Evolutionary conservation across 30 jellyfish, hydroid and myxozoan genomes (phyloP).

Genomic region (Cassiopea xamachana): DNA sequence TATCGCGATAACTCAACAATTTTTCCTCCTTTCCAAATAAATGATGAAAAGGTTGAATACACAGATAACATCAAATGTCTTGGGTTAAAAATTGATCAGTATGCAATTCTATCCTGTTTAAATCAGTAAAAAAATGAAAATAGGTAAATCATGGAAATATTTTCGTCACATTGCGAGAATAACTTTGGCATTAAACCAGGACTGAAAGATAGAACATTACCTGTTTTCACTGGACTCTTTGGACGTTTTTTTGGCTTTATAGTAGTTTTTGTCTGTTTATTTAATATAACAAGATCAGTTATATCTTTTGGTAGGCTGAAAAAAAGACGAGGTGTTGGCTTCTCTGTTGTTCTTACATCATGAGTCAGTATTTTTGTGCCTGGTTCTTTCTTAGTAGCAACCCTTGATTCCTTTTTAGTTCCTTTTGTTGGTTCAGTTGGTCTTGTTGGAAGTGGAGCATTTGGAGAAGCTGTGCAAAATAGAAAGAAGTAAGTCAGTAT

Average conservation of each 20-base stretch:
- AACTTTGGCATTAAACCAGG: no score
- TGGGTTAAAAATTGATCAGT: no score
- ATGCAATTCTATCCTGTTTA: no score
- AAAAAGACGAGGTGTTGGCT: conserved; percentile 37
- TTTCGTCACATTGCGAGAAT: no score
- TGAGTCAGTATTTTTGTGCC: background rate
- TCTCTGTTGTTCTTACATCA: conserved; percentile 11
- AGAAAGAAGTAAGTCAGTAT: background rate
- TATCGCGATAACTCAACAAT: no score
- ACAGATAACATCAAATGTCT: no score
- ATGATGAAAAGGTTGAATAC: no score
- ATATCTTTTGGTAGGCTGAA: conserved; percentile 42
- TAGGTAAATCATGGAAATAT: no score
- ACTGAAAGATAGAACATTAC: background rate
- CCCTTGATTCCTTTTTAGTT: background rate
- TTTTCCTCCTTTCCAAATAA: no score
- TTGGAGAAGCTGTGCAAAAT: conserved; percentile 26
- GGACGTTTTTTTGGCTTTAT: background rate
- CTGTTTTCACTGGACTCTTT: background rate
- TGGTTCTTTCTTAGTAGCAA: conserved; percentile 5
- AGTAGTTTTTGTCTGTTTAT: conserved; percentile 6
- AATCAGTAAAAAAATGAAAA: no score
- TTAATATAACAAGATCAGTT: conserved; percentile 13
- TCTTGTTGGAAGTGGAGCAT: conserved; percentile 65
- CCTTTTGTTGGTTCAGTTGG: conserved; percentile 25